These are phyloP conservation scores for Temnopleurus reevesii DNA, from an alignment of 53 echinoderm and acorn worm genomes.

Conservation along the genomic window DNA sequence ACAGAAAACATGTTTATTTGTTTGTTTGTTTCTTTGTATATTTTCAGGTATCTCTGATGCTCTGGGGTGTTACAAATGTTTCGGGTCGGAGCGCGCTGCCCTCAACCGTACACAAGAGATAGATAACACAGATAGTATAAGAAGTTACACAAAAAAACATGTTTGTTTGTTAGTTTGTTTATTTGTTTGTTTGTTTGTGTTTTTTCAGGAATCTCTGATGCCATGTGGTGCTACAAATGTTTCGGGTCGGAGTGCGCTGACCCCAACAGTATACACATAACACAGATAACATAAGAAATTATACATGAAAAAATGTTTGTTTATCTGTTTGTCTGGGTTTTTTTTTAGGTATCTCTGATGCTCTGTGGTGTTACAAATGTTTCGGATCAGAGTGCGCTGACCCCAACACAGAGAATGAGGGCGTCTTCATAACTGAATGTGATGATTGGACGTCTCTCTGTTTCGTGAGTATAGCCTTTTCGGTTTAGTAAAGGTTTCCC, in stretches of 20 bases:
- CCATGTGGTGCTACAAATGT: too few species aligned
- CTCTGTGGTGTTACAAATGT: conserved; percentile 71
- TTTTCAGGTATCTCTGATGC: conserved; percentile 19
- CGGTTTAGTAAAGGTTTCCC: too few species aligned
- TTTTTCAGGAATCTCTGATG: too few species aligned
- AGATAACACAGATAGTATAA: background rate
- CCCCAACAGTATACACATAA: too few species aligned
- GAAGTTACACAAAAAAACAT: background rate
- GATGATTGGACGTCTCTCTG: conserved; percentile 51
- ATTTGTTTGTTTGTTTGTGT: too few species aligned
- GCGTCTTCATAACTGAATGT: conserved; percentile 69
- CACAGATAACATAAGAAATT: background rate
- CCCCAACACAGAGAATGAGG: conserved; percentile 53
- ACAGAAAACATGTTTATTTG: too few species aligned
- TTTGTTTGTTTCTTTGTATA: background rate
- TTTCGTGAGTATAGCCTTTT: conserved; percentile 53
- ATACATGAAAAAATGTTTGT: background rate
- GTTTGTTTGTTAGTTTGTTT: background rate
- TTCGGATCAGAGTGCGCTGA: conserved; percentile 42
- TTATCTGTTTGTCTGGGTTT: background rate
- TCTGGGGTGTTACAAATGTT: too few species aligned
- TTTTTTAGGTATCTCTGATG: conserved; percentile 23
- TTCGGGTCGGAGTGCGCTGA: too few species aligned
- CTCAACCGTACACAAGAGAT: too few species aligned
- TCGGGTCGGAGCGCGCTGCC: too few species aligned